Conservation (phyloP, 2,888 invertebrate genomes). For the Torymus tubicola region DNA sequence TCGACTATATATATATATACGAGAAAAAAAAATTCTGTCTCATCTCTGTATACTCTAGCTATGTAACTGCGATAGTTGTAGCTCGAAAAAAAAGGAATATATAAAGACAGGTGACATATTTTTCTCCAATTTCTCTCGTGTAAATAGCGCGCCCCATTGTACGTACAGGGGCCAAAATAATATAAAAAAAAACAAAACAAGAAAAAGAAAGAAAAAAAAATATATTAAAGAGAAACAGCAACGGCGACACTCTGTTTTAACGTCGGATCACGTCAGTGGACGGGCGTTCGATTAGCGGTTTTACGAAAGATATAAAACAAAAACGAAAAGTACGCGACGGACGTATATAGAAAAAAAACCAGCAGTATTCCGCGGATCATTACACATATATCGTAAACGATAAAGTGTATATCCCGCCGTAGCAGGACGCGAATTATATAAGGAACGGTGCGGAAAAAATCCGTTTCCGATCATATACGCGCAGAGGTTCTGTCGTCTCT, state of each 20-base stretch:
- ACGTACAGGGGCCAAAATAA: neutral
- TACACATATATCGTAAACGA: no score
- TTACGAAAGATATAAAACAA: constrained; percentile 15
- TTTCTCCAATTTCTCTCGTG: constrained; percentile 20
- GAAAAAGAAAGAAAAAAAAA: neutral
- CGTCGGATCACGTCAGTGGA: constrained; percentile 10
- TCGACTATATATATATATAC: constrained; percentile 8
- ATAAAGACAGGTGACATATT: constrained; percentile 3
- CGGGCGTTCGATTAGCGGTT: constrained; percentile 23
- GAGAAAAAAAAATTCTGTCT: neutral
- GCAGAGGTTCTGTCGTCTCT: no score
- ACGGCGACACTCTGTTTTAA: neutral
- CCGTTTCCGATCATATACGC: no score
- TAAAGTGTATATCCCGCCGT: no score
- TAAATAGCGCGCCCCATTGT: constrained; percentile 28
- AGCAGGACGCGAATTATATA: no score
- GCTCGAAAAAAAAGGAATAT: neutral
- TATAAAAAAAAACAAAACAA: neutral
- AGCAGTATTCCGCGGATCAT: no score
- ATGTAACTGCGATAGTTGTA: no score
- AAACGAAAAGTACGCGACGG: neutral
- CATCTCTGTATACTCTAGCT: no score
- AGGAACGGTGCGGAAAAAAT: no score
- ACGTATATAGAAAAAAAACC: no score
- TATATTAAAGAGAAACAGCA: neutral